These are phyloP conservation scores for Gavialis gangeticus DNA, from an alignment of 2,113 vertebrate genomes.

Conservation along the genomic window DNA sequence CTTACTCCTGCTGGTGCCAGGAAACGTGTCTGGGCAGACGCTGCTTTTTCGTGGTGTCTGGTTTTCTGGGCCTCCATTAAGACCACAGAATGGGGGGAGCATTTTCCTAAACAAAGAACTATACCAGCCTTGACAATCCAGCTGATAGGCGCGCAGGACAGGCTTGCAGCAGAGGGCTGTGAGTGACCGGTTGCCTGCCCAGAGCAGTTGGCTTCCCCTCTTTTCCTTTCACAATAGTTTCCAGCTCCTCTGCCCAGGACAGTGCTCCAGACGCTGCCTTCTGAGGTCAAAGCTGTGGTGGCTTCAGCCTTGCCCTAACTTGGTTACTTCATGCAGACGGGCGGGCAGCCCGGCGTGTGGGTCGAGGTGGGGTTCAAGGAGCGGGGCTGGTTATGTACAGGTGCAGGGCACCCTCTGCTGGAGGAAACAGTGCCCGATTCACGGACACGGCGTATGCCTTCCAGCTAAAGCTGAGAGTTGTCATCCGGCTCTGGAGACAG, in stretches of 20 bases:
- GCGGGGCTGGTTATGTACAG: background rate
- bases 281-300: fast-evolving
- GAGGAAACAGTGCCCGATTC: too few species aligned
- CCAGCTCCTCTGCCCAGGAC: background rate
- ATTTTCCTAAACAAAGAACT: background rate
- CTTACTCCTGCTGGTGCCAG: background rate
- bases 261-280: fast-evolving
- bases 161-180: too few species aligned
- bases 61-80: background rate
- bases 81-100: background rate
- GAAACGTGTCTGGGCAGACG: background rate
- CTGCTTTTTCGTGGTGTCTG: background rate
- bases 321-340: fast-evolving
- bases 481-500: background rate
- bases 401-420: background rate
- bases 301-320: fast-evolving
- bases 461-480: background rate
- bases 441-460: too few species aligned
- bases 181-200: fast-evolving
- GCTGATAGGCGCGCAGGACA: too few species aligned
- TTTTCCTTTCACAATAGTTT: fast-evolving
- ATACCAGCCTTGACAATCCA: background rate
- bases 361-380: background rate
- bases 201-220: background rate
- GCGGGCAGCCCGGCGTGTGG: background rate